These are phyloP conservation scores for Aricia artaxerxes DNA, from an alignment of 2,888 invertebrate species.

Conservation along the genomic window DNA sequence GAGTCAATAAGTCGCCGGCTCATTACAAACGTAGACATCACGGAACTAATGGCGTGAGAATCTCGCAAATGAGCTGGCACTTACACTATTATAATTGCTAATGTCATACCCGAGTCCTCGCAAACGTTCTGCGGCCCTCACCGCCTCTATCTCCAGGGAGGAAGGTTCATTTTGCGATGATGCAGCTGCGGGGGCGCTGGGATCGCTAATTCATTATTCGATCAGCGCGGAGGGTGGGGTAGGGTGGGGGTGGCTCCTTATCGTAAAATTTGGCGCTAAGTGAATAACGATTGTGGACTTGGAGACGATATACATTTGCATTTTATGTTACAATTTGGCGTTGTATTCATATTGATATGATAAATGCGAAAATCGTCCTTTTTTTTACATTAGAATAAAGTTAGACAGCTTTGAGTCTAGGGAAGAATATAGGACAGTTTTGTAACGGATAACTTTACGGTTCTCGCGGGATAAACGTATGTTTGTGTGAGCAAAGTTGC, in stretches of 20 bases:
- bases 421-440: too few relatives aligned
- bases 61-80: conserved; percentile 65
- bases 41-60: conserved; percentile 26
- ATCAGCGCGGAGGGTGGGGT: conserved; percentile 47
- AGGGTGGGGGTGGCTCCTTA: conserved; percentile 41
- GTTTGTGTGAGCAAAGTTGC: too few relatives aligned
- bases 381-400: too few relatives aligned
- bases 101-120: conserved; percentile 50
- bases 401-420: too few relatives aligned
- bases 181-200: conserved; percentile 40
- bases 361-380: neutral
- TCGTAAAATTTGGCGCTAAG: conserved; percentile 37
- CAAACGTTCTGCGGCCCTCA: conserved; percentile 31
- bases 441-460: too few relatives aligned
- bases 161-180: conserved; percentile 38
- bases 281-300: conserved; percentile 30
- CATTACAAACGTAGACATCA: too few relatives aligned
- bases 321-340: neutral
- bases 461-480: too few relatives aligned
- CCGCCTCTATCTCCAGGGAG: conserved; percentile 33
- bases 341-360: neutral
- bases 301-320: neutral
- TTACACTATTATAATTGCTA: conserved; percentile 73
- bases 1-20: neutral
- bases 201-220: conserved; percentile 52